These are phyloP conservation scores for Melinopterus prodromus DNA, from an alignment of 2,888 invertebrate species.

Conservation along the genomic window DNA sequence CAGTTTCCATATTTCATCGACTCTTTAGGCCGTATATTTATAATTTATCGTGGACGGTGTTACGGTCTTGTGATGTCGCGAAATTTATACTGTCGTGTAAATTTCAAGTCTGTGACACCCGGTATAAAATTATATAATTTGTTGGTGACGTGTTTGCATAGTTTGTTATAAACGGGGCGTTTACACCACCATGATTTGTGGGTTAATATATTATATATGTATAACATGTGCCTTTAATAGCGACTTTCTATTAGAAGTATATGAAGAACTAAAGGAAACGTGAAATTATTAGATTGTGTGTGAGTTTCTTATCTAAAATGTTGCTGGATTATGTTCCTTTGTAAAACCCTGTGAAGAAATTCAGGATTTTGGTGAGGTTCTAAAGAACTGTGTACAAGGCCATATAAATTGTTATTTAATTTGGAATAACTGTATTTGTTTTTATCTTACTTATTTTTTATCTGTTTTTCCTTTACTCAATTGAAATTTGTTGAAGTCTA, in stretches of 20 bases:
- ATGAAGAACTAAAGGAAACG: not conserved
- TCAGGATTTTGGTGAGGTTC: no score
- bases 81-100: slow-evolving; percentile 18
- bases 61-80: slow-evolving; percentile 13
- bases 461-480: no score
- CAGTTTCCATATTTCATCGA: slow-evolving; percentile 25
- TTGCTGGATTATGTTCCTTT: no score
- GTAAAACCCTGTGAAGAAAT: no score
- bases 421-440: no score
- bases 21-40: slow-evolving; percentile 13
- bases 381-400: no score
- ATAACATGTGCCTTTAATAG: not conserved
- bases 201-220: not conserved
- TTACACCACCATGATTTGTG: not conserved
- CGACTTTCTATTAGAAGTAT: not conserved
- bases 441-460: no score
- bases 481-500: no score
- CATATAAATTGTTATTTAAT: no score
- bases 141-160: not conserved
- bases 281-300: not conserved
- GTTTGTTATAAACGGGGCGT: not conserved
- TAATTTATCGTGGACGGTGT: slow-evolving; percentile 16
- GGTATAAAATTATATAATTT: slow-evolving; percentile 14
- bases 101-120: slow-evolving; percentile 6
- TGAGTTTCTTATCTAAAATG: no score